Percentiles rank a stretch among this genome's conserved stretches.
These are phyloP conservation scores for Cantharis lateralis DNA, from an alignment of 2,888 invertebrate species.

Conservation along the genomic window DNA sequence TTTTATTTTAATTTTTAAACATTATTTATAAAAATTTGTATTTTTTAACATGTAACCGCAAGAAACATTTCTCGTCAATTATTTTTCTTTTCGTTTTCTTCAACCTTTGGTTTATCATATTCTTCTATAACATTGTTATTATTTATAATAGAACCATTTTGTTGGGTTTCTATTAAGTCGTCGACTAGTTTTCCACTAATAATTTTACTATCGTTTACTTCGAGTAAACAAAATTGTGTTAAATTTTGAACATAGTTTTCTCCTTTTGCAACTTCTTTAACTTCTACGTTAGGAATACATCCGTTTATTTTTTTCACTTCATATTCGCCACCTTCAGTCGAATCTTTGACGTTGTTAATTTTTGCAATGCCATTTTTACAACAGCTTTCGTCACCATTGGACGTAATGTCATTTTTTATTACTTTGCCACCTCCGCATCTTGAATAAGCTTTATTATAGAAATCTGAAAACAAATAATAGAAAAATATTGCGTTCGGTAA, in stretches of 20 bases:
- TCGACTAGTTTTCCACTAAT: background rate
- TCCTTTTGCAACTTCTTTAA: background rate
- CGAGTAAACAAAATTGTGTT: background rate
- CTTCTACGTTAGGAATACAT: background rate
- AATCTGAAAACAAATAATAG: slow-evolving; percentile 89
- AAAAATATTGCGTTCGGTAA: slow-evolving; percentile 91
- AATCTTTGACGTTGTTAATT: background rate
- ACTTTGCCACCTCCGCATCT: background rate
- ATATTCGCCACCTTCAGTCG: background rate
- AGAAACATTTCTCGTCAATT: background rate
- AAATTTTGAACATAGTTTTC: background rate
- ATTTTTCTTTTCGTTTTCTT: background rate
- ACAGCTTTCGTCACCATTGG: background rate
- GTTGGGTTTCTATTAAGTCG: background rate
- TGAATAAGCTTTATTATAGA: slow-evolving; percentile 80
- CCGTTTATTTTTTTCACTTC: too few species aligned
- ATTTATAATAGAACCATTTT: background rate
- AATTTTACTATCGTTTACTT: background rate
- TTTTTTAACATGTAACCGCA: too few species aligned
- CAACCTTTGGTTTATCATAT: background rate
- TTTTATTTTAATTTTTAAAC: background rate
- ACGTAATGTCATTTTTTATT: background rate
- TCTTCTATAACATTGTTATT: background rate
- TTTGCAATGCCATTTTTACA: background rate
- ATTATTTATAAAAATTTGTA: background rate